Evolutionary conservation across 2,888 invertebrate genomes (phyloP).

Genomic region (Actias luna): DNA sequence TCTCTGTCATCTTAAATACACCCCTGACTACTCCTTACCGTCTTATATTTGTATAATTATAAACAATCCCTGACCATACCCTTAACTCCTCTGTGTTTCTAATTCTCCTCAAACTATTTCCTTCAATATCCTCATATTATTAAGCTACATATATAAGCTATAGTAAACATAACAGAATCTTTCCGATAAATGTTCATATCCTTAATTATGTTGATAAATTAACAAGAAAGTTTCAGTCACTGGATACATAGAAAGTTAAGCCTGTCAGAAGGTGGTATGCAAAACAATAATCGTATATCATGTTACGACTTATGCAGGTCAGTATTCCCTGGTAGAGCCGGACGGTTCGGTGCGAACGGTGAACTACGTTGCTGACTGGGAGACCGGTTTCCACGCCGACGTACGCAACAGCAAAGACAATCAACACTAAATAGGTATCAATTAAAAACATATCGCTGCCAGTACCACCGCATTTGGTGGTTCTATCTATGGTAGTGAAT

Average conservation of each 20-base stretch:
- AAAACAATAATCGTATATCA: neutral
- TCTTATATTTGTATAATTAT: too few species aligned
- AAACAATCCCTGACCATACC: too few species aligned
- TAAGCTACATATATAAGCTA: too few species aligned
- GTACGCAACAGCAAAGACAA: constrained; percentile 85
- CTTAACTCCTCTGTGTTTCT: too few species aligned
- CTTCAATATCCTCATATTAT: too few species aligned
- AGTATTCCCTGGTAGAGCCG: constrained; percentile 86
- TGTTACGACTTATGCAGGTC: constrained; percentile 63
- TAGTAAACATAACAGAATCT: too few species aligned
- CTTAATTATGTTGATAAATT: too few species aligned
- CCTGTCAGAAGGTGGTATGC: neutral
- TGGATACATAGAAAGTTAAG: neutral
- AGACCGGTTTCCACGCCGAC: constrained; percentile 89
- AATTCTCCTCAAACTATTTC: too few species aligned
- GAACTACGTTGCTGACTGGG: constrained; percentile 89
- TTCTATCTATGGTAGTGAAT: constrained; percentile 27
- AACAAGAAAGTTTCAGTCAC: too few species aligned
- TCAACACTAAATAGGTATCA: constrained; percentile 51
- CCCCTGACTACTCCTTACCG: too few species aligned
- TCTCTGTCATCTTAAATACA: too few species aligned
- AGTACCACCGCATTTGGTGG: constrained; percentile 29
- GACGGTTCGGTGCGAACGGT: constrained; percentile 89
- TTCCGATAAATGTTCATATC: too few species aligned
- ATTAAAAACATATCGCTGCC: constrained; percentile 25